These are phyloP conservation scores for Anastatus disparis DNA, from an alignment of 1,140 invertebrate species.

Conservation along the genomic window DNA sequence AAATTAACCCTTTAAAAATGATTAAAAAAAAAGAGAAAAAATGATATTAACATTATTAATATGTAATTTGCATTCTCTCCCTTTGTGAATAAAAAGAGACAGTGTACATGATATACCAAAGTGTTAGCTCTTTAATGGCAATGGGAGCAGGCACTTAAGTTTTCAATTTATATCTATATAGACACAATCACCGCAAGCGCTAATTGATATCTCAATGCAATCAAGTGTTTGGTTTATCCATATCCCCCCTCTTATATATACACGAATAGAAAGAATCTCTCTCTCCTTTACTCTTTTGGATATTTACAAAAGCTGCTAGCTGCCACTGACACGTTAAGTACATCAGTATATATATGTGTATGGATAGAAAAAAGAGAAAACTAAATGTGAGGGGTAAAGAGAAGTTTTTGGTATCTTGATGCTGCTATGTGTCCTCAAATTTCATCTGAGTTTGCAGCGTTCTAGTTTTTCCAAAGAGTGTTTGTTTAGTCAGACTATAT, in stretches of 20 bases:
- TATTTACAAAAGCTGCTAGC: constrained; percentile 62
- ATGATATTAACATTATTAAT: too few relatives aligned
- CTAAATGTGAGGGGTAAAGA: background rate
- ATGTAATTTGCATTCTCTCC: too few relatives aligned
- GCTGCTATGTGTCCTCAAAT: background rate
- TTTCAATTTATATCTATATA: background rate
- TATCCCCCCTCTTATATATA: constrained; percentile 34
- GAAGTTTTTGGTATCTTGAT: too few relatives aligned
- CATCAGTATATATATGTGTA: too few relatives aligned
- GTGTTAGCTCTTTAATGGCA: too few relatives aligned
- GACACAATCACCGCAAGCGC: constrained; percentile 35
- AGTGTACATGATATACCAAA: too few relatives aligned
- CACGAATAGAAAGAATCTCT: constrained; percentile 32
- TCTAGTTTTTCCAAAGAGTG: constrained; percentile 6
- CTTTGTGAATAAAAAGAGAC: too few relatives aligned
- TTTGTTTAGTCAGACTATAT: constrained; percentile 5
- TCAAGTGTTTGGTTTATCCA: constrained; percentile 65
- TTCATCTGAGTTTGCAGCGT: background rate
- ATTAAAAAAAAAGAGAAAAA: too few relatives aligned
- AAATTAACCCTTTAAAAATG: too few relatives aligned
- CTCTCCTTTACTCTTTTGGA: constrained; percentile 9
- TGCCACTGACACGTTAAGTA: constrained; percentile 53
- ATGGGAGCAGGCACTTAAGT: background rate
- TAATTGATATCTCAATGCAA: constrained; percentile 65
- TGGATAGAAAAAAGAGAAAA: background rate